Evolutionary conservation across 1,140 invertebrate species (phyloP).

Genomic region (Drosophila setifemur): DNA sequence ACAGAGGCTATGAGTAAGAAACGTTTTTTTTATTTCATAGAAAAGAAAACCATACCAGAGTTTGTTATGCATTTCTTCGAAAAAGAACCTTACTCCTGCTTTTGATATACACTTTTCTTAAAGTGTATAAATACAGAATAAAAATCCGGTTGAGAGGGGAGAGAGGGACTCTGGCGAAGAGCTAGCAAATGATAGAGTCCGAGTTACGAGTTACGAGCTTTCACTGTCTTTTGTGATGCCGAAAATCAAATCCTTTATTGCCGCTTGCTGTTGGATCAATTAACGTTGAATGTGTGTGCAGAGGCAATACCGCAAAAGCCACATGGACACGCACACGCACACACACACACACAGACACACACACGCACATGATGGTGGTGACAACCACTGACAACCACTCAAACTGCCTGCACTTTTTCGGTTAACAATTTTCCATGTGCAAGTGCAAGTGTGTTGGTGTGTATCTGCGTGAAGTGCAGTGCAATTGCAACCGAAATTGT

Average conservation of each 20-base stretch:
- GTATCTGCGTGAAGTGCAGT: constrained; percentile 60
- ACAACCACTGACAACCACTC: constrained; percentile 74
- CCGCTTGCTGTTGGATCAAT: constrained; percentile 79
- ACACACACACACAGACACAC: background rate
- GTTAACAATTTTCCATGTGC: constrained; percentile 74
- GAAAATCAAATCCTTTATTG: constrained; percentile 81
- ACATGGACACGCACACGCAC: constrained; percentile 39
- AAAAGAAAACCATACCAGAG: too few species aligned
- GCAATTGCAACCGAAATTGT: constrained; percentile 65
- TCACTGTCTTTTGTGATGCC: constrained; percentile 68
- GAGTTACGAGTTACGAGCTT: constrained; percentile 18
- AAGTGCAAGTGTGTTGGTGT: too few species aligned
- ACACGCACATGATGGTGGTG: constrained; percentile 22
- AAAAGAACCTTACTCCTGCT: too few species aligned
- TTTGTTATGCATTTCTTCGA: too few species aligned
- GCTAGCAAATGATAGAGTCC: constrained; percentile 64
- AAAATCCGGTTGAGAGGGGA: too few species aligned
- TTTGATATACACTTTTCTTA: too few species aligned
- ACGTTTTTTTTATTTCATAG: too few species aligned
- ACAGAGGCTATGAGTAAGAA: too few species aligned
- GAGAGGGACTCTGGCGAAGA: too few species aligned
- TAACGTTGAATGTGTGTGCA: constrained; percentile 77
- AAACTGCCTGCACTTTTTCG: constrained; percentile 76
- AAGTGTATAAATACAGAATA: too few species aligned
- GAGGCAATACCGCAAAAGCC: constrained; percentile 75